Percentiles rank a stretch among this genome's conserved stretches.
phyloP scores from a whole-genome alignment of 2,113 vertebrate genomes.

The Glaucomys volans region DNA sequence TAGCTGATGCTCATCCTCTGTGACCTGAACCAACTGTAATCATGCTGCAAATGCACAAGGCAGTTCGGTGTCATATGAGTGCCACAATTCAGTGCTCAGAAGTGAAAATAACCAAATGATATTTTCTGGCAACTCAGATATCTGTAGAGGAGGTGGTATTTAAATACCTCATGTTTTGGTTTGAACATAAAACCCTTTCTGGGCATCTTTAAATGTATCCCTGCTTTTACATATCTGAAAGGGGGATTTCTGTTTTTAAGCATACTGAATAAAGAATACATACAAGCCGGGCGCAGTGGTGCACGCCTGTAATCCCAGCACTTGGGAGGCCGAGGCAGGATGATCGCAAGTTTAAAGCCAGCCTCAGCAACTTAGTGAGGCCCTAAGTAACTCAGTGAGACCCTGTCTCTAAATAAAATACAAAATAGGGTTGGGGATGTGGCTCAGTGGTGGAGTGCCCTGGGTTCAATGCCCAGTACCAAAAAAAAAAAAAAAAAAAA shows the following conservation, averaged over 20 bases:
- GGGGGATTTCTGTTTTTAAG: not conserved
- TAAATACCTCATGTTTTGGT: constrained; percentile 54
- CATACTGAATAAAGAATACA: not conserved
- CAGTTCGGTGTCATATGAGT: not conserved
- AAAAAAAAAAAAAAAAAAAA: too few species aligned
- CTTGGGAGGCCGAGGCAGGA: too few species aligned
- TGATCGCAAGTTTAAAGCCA: too few species aligned
- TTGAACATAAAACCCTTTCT: constrained; percentile 46
- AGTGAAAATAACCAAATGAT: not conserved
- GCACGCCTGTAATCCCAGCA: too few species aligned
- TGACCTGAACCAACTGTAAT: not conserved
- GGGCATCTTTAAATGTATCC: not conserved
- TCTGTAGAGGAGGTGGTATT: not conserved
- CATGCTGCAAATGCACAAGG: not conserved
- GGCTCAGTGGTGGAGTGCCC: too few species aligned
- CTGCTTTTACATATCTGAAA: constrained; percentile 40
- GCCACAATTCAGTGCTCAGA: not conserved
- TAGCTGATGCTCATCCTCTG: constrained; percentile 70
- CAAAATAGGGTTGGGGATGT: too few species aligned
- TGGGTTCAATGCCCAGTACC: too few species aligned
- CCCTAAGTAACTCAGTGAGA: too few species aligned
- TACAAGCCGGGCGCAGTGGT: too few species aligned
- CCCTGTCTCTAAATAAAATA: too few species aligned
- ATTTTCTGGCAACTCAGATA: not conserved
- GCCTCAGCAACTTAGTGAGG: too few species aligned